Base-by-base conservation (phyloP, 2,888 invertebrate species). In the Cryptops parisi region DNA sequence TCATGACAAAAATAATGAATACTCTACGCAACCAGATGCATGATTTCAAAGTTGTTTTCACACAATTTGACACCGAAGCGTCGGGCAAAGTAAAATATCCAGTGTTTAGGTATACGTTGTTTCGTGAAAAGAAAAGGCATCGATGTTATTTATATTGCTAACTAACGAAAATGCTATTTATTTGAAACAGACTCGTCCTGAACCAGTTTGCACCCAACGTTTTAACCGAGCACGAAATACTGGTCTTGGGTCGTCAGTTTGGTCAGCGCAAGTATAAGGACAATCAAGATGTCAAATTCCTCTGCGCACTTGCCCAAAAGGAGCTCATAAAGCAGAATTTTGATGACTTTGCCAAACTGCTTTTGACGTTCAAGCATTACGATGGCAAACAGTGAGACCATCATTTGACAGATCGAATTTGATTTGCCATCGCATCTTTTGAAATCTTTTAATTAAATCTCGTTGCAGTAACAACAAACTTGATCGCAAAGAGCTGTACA, bases 221-320 rank as follows among this genome's bases (percentile, higher is more conserved):
- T n/a, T 46, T 47, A 12, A 25, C 25, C 17, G 47, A 47, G 2
- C 47, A 47, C 19, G 47, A 47, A 47, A 26, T 26, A n/a, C 21
- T 47, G 5, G 27, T 33, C 5, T 26, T 47, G 27, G 47, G 15
- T n/a, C 47, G 47, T 2, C 47, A 47, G n/a, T 47, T 27, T 33
- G 27, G 26, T 21, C 25, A 47, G 19, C 15, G 27, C 21, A 21
- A 27, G 26, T 26, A 26, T 24, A 21, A 26, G 15, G 47, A 47
- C 27, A 21, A 27, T 15, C 27, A 25, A 27, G 21, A 24, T 2
- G 12, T 47, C 2, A 26, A 47, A 15, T n/a, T 19, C 6, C 27
- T 47, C 15, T 2, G 3, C 2, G 25, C 47, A 9, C 9, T 47
- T 15, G 47, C 47, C 12, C 47, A 47, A 27, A 2, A 12, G 21